Percentiles rank a stretch among this genome's conserved stretches.
phyloP scores from a whole-genome alignment of 2,797 vertebrate genomes.

The Lateolabrax maculatus region DNA sequence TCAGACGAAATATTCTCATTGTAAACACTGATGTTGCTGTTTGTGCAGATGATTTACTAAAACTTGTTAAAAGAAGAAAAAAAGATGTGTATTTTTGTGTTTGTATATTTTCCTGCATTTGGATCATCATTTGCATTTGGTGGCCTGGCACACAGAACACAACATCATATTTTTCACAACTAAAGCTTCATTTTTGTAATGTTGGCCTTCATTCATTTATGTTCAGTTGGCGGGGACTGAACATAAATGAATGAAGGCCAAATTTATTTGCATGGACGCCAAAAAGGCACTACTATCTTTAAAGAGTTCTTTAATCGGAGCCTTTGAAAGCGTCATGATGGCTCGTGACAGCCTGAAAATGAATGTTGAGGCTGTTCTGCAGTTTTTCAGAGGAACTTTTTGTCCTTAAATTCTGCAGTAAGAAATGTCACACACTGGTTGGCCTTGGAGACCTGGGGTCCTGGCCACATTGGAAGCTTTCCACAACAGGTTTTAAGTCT shows the following conservation, averaged over 20 bases:
- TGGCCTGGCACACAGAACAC: not conserved
- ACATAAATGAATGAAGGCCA: too few relatives aligned
- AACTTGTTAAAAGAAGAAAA: not conserved
- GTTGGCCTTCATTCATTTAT: not conserved
- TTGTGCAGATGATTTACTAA: constrained; percentile 23
- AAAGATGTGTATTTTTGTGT: not conserved
- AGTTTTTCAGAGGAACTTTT: not conserved
- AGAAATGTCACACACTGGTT: not conserved
- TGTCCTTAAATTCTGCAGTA: not conserved
- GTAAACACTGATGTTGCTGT: constrained; percentile 8
- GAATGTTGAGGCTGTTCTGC: not conserved
- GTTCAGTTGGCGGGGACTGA: too few relatives aligned
- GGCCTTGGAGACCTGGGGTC: too few relatives aligned
- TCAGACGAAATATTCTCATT: constrained; percentile 22
- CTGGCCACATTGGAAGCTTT: too few relatives aligned
- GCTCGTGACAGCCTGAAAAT: not conserved
- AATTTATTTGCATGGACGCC: not conserved
- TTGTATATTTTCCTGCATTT: not conserved
- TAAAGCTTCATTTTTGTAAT: not conserved
- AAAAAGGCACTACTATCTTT: not conserved
- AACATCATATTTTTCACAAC: too few relatives aligned
- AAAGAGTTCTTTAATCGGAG: not conserved
- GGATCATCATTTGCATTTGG: not conserved
- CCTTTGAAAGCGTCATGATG: not conserved
- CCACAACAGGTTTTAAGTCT: too few relatives aligned